Evolutionary conservation across 2,113 vertebrate species (phyloP), one percentile per base, ranked within the genome.

Genomic region (Lepus americanus): DNA sequence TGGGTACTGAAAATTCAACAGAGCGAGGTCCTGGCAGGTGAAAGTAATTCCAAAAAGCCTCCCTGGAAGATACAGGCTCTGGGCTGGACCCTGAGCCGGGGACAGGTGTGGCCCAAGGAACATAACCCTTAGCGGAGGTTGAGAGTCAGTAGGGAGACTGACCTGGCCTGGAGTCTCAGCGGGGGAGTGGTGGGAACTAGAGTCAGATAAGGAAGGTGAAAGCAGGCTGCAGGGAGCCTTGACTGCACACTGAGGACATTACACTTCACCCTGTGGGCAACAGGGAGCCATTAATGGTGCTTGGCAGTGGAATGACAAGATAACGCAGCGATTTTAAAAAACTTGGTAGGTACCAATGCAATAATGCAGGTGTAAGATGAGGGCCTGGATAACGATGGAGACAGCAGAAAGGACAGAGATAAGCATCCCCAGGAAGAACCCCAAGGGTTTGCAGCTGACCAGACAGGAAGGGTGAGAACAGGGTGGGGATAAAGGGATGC

Each of bases 101-200:
- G 72, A 84, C 63, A 93, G 89, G 80, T 76, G 72, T 84, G 92
- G 70, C 53, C 74, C 79, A 53, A 96, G 55, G 93, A 87, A 92
- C 81, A 95, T 79, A 95, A 94, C 82, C 88, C 70, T 84, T 70
- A 70, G 90, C 73, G 96, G 90, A 95, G 85, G 88, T 95, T 87
- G 88, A 88, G 96, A 96, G 94, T 96, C 95, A 92, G 96, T 76
- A 55, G 94, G 94, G 96, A 97, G 87, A 97, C 97, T 96, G 96
- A 97, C 96, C 97, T 96, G 96, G 97, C 97, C 97, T 97, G 96
- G 95, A 96, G 97, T 96, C 95, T 97, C 96, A 95, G 96, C 95
- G 95, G 94, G 97, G 97, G 96, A 96, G 96, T 94, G 95, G 86
- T 95, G 96, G 94, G 97, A 96, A 95, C 88, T 95, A 95, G 96